phyloP scores from a whole-genome alignment of 2,797 vertebrate species.

The Trachops cirrhosus region DNA sequence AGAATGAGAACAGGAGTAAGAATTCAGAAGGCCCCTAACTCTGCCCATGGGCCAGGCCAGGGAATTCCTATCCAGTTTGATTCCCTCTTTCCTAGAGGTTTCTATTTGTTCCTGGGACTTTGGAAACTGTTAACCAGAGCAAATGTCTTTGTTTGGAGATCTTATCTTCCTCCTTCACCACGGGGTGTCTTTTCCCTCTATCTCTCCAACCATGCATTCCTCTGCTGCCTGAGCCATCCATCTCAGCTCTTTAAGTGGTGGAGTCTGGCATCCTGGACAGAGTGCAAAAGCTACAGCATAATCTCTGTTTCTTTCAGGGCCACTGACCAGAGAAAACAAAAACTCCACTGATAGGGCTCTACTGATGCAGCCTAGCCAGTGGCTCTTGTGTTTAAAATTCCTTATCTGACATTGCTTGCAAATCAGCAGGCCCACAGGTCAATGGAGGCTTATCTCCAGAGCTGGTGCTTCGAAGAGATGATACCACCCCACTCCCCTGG shows the following conservation, averaged over 20 bases:
- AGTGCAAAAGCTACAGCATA: slow-evolving; percentile 52
- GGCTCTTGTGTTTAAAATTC: slow-evolving; percentile 58
- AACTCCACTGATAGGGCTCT: background rate
- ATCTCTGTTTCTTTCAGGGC: slow-evolving; percentile 62
- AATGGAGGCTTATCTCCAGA: slow-evolving; percentile 58
- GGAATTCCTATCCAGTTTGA: background rate
- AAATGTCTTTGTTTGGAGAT: slow-evolving; percentile 60
- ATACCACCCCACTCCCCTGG: background rate
- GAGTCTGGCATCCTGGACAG: slow-evolving; percentile 40
- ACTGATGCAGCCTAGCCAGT: slow-evolving; percentile 46
- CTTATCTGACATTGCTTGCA: slow-evolving; percentile 66
- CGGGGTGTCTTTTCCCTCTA: background rate
- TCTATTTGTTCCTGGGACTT: slow-evolving; percentile 38
- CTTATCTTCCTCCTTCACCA: slow-evolving; percentile 49
- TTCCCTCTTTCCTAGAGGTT: background rate
- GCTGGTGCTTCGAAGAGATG: slow-evolving; percentile 64
- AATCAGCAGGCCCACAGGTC: slow-evolving; percentile 34
- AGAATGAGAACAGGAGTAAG: background rate
- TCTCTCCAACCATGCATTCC: slow-evolving; percentile 36
- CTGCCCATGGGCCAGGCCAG: background rate
- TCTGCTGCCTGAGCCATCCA: background rate
- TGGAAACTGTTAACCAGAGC: slow-evolving; percentile 9
- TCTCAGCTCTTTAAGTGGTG: background rate
- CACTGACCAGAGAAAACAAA: slow-evolving; percentile 60
- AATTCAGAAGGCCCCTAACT: background rate